Evolutionary conservation across 2,797 vertebrate species (phyloP).

Genomic region (Malurus splendens): DNA sequence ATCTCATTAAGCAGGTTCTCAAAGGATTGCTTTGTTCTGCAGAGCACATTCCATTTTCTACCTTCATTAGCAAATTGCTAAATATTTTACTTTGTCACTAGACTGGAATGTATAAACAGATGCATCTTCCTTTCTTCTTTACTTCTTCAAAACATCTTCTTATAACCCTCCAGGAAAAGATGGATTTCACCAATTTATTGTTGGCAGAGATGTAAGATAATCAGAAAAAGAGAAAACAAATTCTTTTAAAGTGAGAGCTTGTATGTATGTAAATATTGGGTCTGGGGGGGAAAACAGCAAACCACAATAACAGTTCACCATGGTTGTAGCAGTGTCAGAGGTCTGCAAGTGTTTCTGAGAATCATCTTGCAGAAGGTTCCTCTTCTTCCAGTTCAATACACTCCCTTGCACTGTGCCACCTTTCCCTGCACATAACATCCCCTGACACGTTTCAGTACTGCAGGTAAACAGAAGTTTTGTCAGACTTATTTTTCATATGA

Average conservation of each 20-base stretch:
- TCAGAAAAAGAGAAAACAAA: neutral
- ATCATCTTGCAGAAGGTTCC: neutral
- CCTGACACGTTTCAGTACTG: neutral
- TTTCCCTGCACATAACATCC: neutral
- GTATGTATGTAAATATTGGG: neutral
- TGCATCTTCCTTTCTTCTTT: neutral
- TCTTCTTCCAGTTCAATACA: rapidly evolving
- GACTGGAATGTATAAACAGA: constrained; percentile 23
- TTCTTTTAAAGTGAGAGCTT: neutral
- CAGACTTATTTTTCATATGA: neutral
- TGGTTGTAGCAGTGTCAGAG: neutral
- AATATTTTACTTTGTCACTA: constrained; percentile 20
- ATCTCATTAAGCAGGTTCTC: constrained; percentile 20
- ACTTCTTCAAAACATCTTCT: neutral
- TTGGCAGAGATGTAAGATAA: neutral
- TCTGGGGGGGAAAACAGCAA: rapidly evolving
- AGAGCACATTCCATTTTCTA: neutral
- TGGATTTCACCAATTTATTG: neutral
- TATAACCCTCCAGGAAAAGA: neutral
- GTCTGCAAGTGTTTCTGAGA: neutral
- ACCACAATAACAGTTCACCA: neutral
- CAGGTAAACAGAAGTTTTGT: neutral
- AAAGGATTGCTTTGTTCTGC: neutral
- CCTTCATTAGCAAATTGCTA: constrained; percentile 11
- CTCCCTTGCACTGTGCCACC: neutral